Evolutionary conservation across 2,888 invertebrate species (phyloP).

Genomic region (Drosophila nigritarsus): DNA sequence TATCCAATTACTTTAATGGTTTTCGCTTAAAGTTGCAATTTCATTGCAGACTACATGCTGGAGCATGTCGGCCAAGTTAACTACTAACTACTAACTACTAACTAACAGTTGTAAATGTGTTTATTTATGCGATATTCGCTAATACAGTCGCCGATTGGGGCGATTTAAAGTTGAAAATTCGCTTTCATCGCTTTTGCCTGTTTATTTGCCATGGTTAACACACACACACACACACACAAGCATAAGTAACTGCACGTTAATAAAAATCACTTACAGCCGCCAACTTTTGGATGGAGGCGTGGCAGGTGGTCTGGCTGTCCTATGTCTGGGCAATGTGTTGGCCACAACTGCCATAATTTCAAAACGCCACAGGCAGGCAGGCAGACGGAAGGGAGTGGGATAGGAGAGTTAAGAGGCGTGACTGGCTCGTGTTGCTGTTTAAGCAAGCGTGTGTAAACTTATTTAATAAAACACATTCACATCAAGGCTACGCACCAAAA

Average conservation of each 20-base stretch:
- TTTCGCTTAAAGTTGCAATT: background rate
- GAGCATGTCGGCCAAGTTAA: background rate
- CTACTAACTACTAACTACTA: too few species aligned
- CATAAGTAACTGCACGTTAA: constrained; percentile 59
- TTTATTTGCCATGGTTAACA: constrained; percentile 18
- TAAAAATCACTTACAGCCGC: constrained; percentile 71
- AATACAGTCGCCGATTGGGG: background rate
- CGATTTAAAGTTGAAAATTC: constrained; percentile 33
- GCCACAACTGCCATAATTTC: constrained; percentile 61
- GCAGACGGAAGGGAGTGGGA: background rate
- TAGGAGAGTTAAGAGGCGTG: constrained; percentile 13
- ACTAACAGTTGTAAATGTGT: too few species aligned
- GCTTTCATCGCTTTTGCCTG: constrained; percentile 9
- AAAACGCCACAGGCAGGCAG: constrained; percentile 10
- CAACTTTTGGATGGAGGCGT: constrained; percentile 6
- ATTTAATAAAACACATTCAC: constrained; percentile 56
- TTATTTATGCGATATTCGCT: too few species aligned
- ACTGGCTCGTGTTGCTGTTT: constrained; percentile 56
- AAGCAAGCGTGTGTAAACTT: constrained; percentile 75
- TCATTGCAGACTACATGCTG: background rate
- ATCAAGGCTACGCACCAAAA: constrained; percentile 31
- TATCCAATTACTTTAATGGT: background rate
- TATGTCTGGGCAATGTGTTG: constrained; percentile 39
- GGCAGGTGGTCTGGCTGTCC: constrained; percentile 5
- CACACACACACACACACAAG: constrained; percentile 34